phyloP scores from a whole-genome alignment of 2,113 vertebrate genomes.

The Ceyx melanurus region DNA sequence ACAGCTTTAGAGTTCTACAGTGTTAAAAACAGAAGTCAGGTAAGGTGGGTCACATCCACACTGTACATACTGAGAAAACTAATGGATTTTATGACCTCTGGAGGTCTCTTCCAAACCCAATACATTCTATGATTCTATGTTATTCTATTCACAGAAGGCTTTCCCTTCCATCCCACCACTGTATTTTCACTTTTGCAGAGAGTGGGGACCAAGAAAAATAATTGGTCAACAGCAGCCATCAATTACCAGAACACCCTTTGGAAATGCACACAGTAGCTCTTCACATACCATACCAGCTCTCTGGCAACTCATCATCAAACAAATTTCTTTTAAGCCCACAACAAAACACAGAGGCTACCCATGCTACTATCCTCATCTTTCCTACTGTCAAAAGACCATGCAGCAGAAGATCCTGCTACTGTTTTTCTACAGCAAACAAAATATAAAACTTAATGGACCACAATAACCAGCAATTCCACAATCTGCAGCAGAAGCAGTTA shows the following conservation, averaged over 20 bases:
- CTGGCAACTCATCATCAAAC: background rate
- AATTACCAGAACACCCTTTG: background rate
- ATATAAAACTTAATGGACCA: slow-evolving; percentile 20
- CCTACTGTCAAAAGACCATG: background rate
- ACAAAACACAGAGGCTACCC: background rate
- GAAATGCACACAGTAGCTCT: background rate
- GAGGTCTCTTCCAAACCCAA: too few relatives aligned
- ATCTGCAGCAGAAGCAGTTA: slow-evolving; percentile 28
- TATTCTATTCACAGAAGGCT: background rate
- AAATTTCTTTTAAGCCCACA: background rate
- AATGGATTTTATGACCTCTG: too few relatives aligned
- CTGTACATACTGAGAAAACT: background rate
- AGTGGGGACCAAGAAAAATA: background rate
- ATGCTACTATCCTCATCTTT: background rate
- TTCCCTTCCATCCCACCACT: background rate
- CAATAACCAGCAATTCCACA: background rate
- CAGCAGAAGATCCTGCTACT: background rate
- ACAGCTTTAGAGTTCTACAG: background rate
- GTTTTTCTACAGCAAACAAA: background rate
- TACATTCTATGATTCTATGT: too few relatives aligned
- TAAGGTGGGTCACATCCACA: background rate
- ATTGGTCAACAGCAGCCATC: background rate
- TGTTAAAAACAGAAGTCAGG: background rate
- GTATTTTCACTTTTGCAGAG: background rate
- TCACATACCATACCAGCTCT: background rate